A percentile compares a stretch with the other conserved stretches of the same genome.
Conservation (phyloP, 1,140 invertebrate species). For the Ceratosolen fusciceps region DNA sequence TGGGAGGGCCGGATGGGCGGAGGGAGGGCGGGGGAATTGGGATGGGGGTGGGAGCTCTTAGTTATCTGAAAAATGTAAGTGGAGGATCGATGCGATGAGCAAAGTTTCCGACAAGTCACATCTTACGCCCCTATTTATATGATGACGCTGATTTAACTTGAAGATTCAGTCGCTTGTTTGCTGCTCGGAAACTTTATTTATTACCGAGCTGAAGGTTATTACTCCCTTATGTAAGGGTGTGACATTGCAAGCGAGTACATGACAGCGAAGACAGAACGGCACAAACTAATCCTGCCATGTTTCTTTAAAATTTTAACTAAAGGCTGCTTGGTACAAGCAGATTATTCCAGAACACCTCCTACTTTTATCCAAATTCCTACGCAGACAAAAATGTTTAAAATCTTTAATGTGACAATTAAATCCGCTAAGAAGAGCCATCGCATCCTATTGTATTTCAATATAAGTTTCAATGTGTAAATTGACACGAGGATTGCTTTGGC, state of each 20-base stretch:
- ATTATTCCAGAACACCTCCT: not conserved
- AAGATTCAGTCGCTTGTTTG: not conserved
- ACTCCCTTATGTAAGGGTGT: not conserved
- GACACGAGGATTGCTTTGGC: no score
- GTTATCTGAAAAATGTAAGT: not conserved
- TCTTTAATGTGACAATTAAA: no score
- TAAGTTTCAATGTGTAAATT: no score
- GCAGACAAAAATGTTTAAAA: no score
- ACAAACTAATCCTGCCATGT: not conserved
- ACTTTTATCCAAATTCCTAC: no score
- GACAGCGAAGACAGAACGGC: not conserved
- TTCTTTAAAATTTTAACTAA: no score
- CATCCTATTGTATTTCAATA: no score
- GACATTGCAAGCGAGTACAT: not conserved
- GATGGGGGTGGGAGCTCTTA: no score
- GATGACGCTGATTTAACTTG: slow-evolving; percentile 11
- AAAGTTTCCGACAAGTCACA: not conserved
- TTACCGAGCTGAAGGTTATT: not conserved
- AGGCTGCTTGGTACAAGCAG: not conserved
- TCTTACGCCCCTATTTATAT: not conserved
- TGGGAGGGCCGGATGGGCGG: no score
- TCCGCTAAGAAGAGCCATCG: no score
- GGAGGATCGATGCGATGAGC: not conserved
- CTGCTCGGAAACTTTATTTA: not conserved
- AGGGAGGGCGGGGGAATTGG: no score